Evolutionary conservation across 2,888 invertebrate genomes (phyloP), one percentile per base, ranked within the genome.

Genomic region (Blera fallax): DNA sequence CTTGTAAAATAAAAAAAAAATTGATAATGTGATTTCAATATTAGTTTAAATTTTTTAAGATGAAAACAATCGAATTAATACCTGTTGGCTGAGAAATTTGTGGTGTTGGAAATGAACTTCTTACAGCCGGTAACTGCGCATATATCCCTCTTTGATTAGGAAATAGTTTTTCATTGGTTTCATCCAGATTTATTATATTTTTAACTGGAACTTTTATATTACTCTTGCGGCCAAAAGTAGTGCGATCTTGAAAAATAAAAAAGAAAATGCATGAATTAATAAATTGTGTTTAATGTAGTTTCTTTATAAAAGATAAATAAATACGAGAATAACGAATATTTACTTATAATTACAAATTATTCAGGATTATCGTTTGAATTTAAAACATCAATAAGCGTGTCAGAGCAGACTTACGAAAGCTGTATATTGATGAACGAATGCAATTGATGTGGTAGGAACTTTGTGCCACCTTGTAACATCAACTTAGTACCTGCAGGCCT

Each of bases 151-250:
- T 89, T 81, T 90, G 90, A 72, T 90, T 89, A 78, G 90, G 72
- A 34, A 90, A 89, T 64, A 88, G 89, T 34, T 89, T 89, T 56
- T 90, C 91, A 67, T 84, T 88, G 65, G 87, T 18, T 14, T 37
- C 50, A 2, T 76, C 76, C 16, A 76, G 6, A 18, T 16, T 62
- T 4, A 82, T 34, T 21, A 88, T 87, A 37, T 88, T 89, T 78
- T 88, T 88, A 3, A 87, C 74, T 88, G 93, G 93, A 88, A 95
- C 91, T 89, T 93, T 94, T 89, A 95, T 91, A 69, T 95, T 95
- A 88, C 93, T 95, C 92, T 95, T 95, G 92, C 95, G 95, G 90
- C 94, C 95, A 92, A 95, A 95, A 90, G 95, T 95, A 87, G 93
- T 93, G 83, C 93, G 92, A 88, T 93, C 93, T 90, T 40, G 6